Evolutionary conservation across 2,888 invertebrate species (phyloP).

Genomic region (Ceriagrion tenellum): DNA sequence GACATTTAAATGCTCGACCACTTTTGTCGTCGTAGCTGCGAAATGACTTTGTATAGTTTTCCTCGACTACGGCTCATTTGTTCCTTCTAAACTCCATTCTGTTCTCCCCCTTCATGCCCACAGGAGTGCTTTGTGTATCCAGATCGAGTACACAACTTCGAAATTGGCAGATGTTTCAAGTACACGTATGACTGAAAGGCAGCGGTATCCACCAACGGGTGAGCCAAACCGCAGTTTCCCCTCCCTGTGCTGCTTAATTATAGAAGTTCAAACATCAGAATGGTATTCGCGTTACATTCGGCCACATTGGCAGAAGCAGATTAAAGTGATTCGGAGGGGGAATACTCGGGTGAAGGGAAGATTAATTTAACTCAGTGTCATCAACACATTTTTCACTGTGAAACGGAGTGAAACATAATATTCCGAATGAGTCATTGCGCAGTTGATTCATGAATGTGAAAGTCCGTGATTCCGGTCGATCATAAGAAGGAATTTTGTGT

Average conservation of each 20-base stretch:
- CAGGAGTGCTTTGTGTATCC: not conserved
- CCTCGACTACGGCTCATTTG: not conserved
- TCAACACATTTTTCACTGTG: too few relatives aligned
- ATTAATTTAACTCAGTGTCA: not conserved
- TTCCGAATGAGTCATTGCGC: too few relatives aligned
- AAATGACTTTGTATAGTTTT: not conserved
- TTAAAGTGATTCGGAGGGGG: not conserved
- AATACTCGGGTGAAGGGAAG: not conserved
- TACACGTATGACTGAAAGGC: slow-evolving; percentile 33
- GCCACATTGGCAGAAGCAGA: not conserved
- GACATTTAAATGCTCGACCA: too few relatives aligned
- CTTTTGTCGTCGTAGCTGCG: too few relatives aligned
- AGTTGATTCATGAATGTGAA: too few relatives aligned
- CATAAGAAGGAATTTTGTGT: too few relatives aligned
- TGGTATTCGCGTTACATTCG: not conserved
- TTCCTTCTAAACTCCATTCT: not conserved
- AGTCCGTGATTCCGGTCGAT: too few relatives aligned
- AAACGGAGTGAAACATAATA: too few relatives aligned
- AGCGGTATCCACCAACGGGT: not conserved
- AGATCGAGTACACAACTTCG: slow-evolving; percentile 43
- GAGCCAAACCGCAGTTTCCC: not conserved
- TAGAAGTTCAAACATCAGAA: slow-evolving; percentile 57
- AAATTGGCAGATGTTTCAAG: slow-evolving; percentile 58
- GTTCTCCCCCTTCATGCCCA: not conserved
- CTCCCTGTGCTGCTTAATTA: slow-evolving; percentile 42